Base-by-base conservation (phyloP, 2,888 invertebrate genomes). In the Cephalotes varians region DNA sequence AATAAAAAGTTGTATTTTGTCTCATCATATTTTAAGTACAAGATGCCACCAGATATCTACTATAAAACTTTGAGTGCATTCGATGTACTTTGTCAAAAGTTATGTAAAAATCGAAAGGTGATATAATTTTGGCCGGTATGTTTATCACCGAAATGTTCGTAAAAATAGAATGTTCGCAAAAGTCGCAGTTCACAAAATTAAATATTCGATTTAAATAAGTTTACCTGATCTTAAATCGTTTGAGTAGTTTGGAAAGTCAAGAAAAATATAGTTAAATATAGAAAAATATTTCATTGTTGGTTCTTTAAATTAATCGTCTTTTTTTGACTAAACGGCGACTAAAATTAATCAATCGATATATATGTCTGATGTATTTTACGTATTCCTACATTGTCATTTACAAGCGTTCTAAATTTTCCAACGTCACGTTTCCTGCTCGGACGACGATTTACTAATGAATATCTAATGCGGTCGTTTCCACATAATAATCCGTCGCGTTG, bases 391-490 rank as follows among this genome's bases (percentile, higher is more conserved):
- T 67, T 69, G 1, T 40, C 18, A n/a, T 21, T 21, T 25, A 47
- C 44, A 34, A n/a, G 15, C 18, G 18, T 71, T 79, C 18, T 44
- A 69, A 56, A 56, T 40, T 71, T 71, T 79, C 18, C 77, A 71
- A 56, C 2, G 56, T 79, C 34, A 72, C 15, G 31, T 25, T 79
- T 79, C 44, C 44, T 79, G 44, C 34, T 25, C 34, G 44, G 18
- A 7, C 31, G 40, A 18, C 71, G 77, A 56, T 79, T 71, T 79
- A 79, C 12, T 79, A 79, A 79, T 71, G 56, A 79, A 72, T 72
- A 79, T 79, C 77, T 79, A 79, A 79, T 79, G 56, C 73, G 72
- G 56, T 72, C 77, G 73, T 79, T 79, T 79, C 34, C 77, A 79
- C 77, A 72, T 71, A 56, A 79, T 79, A 79, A 79, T 56, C 44